Base-by-base conservation (phyloP, 1,140 invertebrate species). In the Ceratina japonica region DNA sequence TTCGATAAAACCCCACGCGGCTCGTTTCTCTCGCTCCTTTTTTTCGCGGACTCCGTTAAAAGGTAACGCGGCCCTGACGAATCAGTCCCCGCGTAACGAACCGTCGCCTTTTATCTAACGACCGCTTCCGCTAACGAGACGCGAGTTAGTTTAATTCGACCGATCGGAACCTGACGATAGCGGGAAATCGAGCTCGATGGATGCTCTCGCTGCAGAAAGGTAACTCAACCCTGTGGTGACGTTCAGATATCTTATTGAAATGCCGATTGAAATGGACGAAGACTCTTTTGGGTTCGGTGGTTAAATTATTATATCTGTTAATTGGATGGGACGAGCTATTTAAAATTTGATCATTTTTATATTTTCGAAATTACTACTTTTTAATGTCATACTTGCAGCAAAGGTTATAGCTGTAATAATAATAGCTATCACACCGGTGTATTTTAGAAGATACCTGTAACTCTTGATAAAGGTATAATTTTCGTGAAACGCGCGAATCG, bases 1-100 rank as follows among this genome's bases (percentile, higher is more conserved):
- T 37, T 79, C 82, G 69, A 84, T 84, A 84, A 83, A 59, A 44
- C 37, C 70, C 81, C 75, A 27, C 15, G 27, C 20, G 1, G 13
- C 5, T 52, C 58, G 20, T 63, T 27, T 72, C 22, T 64, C 75
- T 71, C 59, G 20, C 20, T 13, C 13, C n/a, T 56, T 56, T 70
- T 56, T 73, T 20, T 37, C 27, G 27, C 12, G 37, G 44, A 8
- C 75, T 37, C 62, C 18, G 56, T 49, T 71, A 15, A 77, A 62
- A 65, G 51, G 68, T 51, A 20, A 51, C 65, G 54, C 65, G 75
- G 18, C 24, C 16, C 20, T 44, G 18, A 22, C 37, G 20, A 72
- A 77, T 68, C 68, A 77, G 75, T 77, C 68, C 54, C 24, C 68
- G 75, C 54, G n/a, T 69, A 56, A 78, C 49, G 59, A 78, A 72